Conservation (phyloP, 2,888 invertebrate species). For the Melitaea athalia region DNA sequence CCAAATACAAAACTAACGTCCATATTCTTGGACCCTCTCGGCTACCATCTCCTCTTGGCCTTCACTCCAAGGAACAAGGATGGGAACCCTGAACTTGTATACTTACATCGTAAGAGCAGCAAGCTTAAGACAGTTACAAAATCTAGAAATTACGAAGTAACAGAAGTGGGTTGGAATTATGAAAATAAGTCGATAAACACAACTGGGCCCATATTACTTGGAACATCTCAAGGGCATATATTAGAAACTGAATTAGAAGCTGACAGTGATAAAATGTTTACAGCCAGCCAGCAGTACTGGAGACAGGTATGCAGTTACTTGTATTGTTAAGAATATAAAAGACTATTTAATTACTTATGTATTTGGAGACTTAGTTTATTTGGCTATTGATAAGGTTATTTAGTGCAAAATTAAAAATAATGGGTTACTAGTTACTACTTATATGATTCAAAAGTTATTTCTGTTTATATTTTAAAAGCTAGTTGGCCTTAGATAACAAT, state of each 20-base stretch:
- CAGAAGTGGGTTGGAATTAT: conserved; percentile 95
- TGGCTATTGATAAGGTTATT: conserved; percentile 9
- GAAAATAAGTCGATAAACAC: conserved; percentile 85
- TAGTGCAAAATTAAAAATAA: too few species aligned
- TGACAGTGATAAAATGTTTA: conserved; percentile 92
- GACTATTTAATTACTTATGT: not conserved
- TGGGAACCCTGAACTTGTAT: conserved; percentile 88
- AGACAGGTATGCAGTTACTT: conserved; percentile 85
- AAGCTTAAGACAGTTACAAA: conserved; percentile 86
- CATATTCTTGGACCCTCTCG: conserved; percentile 92
- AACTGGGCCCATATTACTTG: conserved; percentile 93
- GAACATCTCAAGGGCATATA: conserved; percentile 94
- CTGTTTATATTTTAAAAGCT: too few species aligned
- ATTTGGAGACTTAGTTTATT: not conserved
- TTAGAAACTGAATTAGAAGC: conserved; percentile 94
- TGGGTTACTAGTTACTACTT: too few species aligned
- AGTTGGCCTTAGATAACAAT: too few species aligned
- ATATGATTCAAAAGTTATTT: too few species aligned
- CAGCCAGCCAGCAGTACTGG: conserved; percentile 89
- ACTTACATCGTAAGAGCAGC: conserved; percentile 88
- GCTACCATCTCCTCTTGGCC: conserved; percentile 91
- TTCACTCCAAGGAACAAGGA: conserved; percentile 84
- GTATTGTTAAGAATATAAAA: not conserved
- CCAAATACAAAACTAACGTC: conserved; percentile 84
- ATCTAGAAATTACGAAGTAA: conserved; percentile 90